Base-by-base conservation (phyloP, 2,797 vertebrate genomes). In the Apodemus agrarius region DNA sequence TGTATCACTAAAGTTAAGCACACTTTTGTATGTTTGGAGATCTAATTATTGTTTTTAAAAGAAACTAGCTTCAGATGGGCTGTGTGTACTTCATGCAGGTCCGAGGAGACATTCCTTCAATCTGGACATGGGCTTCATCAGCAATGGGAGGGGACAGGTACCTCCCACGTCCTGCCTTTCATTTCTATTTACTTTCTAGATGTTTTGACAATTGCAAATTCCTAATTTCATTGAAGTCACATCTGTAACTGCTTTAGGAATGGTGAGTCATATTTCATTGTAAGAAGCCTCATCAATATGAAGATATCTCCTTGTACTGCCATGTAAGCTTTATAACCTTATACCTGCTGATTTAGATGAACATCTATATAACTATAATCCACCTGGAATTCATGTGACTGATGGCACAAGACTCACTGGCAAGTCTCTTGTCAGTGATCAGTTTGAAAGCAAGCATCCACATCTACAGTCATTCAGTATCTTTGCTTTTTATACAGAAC, bases 1-100 rank as follows among this genome's bases (percentile, higher is more conserved):
- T 19, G 26, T 9, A 57, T 12, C 52, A 54, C 26, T 59, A 3
- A 81, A 37, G 22, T 37, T 81, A 37, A 86, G 40, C n/a, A 75
- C 82, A 86, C 86, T 93, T 96, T 90, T 13, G 21, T n/a, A 54
- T 63, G 13, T 6, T 83, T 54, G 22, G 40, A n/a, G 22, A 1
- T 26, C n/a, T 22, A 24, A 69, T 63, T 79, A 78, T 49, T 94
- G 78, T 81, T 72, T 85, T 96, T 95, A 80, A 40, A 61, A 72
- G 52, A 22, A 86, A 57, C n/a, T 61, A 43, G 67, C 90, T 94
- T 75, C 76, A 29, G 61, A 2, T 16, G 4, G 7, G 19, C 21
- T 54, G 19, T 78, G 19, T 78, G 74, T 72, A 34, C 67, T 82
- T 80, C 4, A 1, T 52, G 54, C 37, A 69, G 76, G 26, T 31